A percentile compares a stretch with the other conserved stretches of the same genome.
These are phyloP conservation scores for Nasonia vitripennis DNA, from an alignment of 1,140 invertebrate genomes.

Conservation along the genomic window DNA sequence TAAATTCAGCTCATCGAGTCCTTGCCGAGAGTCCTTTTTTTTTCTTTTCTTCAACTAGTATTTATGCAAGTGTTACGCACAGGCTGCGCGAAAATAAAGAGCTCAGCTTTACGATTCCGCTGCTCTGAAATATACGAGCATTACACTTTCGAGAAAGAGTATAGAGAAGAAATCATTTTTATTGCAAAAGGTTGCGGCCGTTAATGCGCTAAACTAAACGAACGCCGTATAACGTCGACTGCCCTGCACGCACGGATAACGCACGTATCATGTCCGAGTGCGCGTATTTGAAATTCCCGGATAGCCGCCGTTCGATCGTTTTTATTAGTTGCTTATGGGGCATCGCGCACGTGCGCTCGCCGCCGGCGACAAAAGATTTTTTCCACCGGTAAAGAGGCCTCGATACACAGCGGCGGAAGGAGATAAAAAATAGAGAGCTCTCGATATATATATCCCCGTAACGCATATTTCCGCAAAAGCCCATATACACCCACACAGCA, in stretches of 20 bases:
- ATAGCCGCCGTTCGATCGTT: background rate
- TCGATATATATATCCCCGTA: background rate
- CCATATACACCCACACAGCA: background rate
- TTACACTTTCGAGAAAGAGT: background rate
- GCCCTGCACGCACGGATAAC: too few relatives aligned
- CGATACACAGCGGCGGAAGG: too few relatives aligned
- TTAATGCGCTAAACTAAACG: slow-evolving; percentile 12
- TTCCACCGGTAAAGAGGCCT: background rate
- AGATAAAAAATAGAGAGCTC: background rate
- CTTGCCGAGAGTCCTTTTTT: background rate
- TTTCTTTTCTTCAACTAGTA: background rate
- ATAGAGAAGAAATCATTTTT: background rate
- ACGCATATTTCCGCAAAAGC: background rate
- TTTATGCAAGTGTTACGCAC: background rate
- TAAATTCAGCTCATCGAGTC: slow-evolving; percentile 49
- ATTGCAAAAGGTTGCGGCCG: background rate
- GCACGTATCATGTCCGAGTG: background rate
- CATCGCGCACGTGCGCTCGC: background rate
- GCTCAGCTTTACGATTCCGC: background rate
- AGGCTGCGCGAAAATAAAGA: background rate
- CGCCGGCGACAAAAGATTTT: background rate
- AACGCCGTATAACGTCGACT: background rate
- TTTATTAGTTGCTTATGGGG: background rate
- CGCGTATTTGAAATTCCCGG: background rate
- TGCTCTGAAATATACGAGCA: slow-evolving; percentile 3